A percentile compares a stretch with the other conserved stretches of the same genome.
Conservation (phyloP, 2,797 vertebrate species). For the Anguilla megastoma region DNA sequence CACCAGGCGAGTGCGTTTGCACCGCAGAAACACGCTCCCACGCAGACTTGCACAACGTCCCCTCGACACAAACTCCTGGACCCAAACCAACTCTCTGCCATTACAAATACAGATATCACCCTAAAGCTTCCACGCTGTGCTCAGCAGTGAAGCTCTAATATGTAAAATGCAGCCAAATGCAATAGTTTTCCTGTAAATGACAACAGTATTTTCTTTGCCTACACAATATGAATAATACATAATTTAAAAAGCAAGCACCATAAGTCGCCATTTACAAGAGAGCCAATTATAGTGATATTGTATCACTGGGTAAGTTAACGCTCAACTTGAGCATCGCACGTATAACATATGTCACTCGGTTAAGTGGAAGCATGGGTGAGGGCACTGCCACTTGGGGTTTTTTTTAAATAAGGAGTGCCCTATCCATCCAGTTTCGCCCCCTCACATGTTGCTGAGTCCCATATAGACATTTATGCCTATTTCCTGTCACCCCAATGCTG, state of each 20-base stretch:
- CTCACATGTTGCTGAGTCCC: slow-evolving; percentile 28
- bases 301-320: neutral
- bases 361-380: neutral
- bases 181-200: neutral
- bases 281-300: neutral
- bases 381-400: slow-evolving; percentile 33
- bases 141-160: neutral
- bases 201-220: neutral
- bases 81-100: neutral
- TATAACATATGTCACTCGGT: neutral
- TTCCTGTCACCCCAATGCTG: slow-evolving; percentile 39
- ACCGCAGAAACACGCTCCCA: neutral
- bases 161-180: neutral
- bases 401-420: slow-evolving; percentile 42
- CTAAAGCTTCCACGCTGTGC: neutral
- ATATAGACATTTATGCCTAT: slow-evolving; percentile 45
- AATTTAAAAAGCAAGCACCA: neutral
- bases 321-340: neutral
- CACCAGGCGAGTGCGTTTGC: neutral
- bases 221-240: neutral
- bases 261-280: neutral
- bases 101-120: neutral
- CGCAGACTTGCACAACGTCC: neutral
- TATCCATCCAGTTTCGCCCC: slow-evolving; percentile 39
- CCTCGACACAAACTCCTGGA: slow-evolving; percentile 2